These are phyloP conservation scores for Stegostoma tigrinum DNA, from an alignment of 2,113 vertebrate species.

Conservation along the genomic window DNA sequence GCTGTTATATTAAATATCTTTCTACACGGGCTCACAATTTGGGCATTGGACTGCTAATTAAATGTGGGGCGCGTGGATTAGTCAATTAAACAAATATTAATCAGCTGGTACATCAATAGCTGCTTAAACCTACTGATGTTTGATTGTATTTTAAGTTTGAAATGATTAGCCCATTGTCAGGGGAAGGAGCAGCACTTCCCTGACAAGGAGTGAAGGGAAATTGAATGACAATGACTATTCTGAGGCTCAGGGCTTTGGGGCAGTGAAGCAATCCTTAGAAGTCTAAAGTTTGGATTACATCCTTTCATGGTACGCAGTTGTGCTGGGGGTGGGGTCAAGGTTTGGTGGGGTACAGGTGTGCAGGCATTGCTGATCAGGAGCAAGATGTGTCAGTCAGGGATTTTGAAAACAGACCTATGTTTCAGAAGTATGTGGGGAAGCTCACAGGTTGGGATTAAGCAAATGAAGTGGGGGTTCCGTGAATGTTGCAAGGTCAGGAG, in stretches of 20 bases:
- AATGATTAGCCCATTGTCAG: not conserved
- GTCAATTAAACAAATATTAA: slow-evolving; percentile 31
- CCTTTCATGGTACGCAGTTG: not conserved
- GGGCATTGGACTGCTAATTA: slow-evolving; percentile 11
- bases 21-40: not conserved
- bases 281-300: not conserved
- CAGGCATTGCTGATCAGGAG: too few relatives aligned
- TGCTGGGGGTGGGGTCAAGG: too few relatives aligned
- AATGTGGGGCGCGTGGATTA: slow-evolving; percentile 16
- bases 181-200: not conserved
- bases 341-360: too few relatives aligned
- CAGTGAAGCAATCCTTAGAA: not conserved
- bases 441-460: too few relatives aligned
- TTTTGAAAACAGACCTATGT: too few relatives aligned
- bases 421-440: too few relatives aligned
- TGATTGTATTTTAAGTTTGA: slow-evolving; percentile 8
- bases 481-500: too few relatives aligned
- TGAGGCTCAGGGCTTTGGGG: not conserved
- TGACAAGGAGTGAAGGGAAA: not conserved
- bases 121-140: slow-evolving; percentile 21
- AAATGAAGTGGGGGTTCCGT: too few relatives aligned
- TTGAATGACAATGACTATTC: not conserved
- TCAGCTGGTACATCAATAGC: slow-evolving; percentile 1
- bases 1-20: slow-evolving; percentile 7
- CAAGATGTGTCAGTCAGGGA: too few relatives aligned